These are phyloP conservation scores for Aulostomus chinensis DNA, from an alignment of 2,797 vertebrate genomes.

Conservation along the genomic window DNA sequence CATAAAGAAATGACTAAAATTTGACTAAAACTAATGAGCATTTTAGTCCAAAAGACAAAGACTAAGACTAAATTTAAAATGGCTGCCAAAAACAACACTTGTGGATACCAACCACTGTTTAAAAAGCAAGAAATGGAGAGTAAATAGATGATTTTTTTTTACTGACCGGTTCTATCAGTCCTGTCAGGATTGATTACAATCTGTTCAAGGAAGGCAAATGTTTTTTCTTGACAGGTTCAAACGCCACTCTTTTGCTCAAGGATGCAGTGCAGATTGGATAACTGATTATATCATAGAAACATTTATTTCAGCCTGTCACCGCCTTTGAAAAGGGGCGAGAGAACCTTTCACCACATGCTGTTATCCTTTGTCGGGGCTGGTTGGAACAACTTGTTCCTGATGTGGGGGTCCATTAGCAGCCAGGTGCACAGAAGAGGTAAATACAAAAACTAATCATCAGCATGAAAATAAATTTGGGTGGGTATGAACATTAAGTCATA, in stretches of 20 bases:
- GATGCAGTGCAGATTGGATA: conserved; percentile 17
- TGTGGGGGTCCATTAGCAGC: too few species aligned
- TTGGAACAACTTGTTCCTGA: too few species aligned
- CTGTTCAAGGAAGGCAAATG: conserved; percentile 34
- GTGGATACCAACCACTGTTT: neutral
- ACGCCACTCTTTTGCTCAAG: conserved; percentile 17
- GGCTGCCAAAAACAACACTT: too few species aligned
- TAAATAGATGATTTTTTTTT: neutral
- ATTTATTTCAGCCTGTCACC: conserved; percentile 33
- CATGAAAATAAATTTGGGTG: too few species aligned
- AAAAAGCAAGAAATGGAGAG: neutral
- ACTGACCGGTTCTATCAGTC: conserved; percentile 21
- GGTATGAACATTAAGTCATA: too few species aligned
- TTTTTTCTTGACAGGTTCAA: conserved; percentile 31
- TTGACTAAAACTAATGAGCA: too few species aligned
- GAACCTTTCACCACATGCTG: conserved; percentile 12
- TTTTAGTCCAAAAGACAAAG: too few species aligned
- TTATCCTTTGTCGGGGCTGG: too few species aligned
- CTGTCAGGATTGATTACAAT: conserved; percentile 27
- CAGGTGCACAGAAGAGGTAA: too few species aligned
- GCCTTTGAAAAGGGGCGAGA: conserved; percentile 22
- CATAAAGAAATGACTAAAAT: too few species aligned
- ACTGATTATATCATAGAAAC: conserved; percentile 30
- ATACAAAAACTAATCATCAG: too few species aligned
- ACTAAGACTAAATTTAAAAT: too few species aligned